Percentiles rank a stretch among this genome's conserved stretches.
Conservation (phyloP, 2,888 invertebrate genomes). For the Papilio gigon region DNA sequence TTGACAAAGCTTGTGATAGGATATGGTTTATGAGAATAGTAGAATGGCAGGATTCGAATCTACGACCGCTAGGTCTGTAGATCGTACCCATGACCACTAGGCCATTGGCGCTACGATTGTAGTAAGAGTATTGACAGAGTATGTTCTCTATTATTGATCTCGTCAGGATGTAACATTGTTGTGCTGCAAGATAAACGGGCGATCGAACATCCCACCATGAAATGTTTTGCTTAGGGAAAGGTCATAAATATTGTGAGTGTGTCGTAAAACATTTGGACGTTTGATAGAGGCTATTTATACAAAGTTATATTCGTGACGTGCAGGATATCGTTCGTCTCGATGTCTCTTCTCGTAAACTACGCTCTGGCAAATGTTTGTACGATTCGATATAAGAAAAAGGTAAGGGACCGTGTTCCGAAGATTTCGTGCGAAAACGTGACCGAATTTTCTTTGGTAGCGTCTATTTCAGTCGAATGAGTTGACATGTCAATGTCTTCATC, state of each 20-base stretch:
- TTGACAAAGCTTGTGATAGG: too few species aligned
- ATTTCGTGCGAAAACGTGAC: slow-evolving; percentile 32
- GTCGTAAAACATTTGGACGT: slow-evolving; percentile 33
- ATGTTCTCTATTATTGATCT: background rate
- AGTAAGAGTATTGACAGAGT: too few species aligned
- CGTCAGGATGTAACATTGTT: background rate
- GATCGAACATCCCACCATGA: background rate
- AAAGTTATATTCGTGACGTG: slow-evolving; percentile 21
- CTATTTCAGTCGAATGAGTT: slow-evolving; percentile 24
- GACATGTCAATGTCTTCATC: slow-evolving; percentile 37
- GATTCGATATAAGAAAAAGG: slow-evolving; percentile 21
- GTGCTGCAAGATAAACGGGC: background rate
- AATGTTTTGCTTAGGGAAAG: background rate
- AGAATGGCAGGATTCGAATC: too few species aligned
- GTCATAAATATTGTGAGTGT: slow-evolving; percentile 24
- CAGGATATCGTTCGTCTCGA: slow-evolving; percentile 19
- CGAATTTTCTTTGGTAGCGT: slow-evolving; percentile 24
- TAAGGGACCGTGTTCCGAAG: slow-evolving; percentile 18
- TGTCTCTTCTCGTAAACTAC: slow-evolving; percentile 27
- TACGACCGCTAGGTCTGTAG: too few species aligned
- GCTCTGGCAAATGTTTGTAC: slow-evolving; percentile 23
- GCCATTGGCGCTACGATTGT: too few species aligned
- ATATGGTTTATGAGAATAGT: too few species aligned
- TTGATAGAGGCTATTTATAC: slow-evolving; percentile 31
- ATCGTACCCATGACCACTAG: too few species aligned